Percentiles rank a stretch among this genome's conserved stretches.
These are phyloP conservation scores for Mobula birostris DNA, from an alignment of 2,113 vertebrate genomes.

Conservation along the genomic window DNA sequence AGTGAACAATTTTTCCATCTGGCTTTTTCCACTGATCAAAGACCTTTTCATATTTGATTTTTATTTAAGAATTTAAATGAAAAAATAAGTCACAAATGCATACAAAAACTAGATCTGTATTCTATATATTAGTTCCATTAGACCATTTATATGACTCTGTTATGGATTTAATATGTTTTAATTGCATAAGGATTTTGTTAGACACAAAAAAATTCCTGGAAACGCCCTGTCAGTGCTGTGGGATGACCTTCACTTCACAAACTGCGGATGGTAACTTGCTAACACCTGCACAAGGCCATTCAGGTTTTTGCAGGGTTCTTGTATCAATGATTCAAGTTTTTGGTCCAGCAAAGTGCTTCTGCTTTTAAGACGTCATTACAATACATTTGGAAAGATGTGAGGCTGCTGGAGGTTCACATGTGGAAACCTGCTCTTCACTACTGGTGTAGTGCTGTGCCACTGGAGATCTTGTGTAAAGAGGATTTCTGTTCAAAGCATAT, in stretches of 20 bases:
- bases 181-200: neutral
- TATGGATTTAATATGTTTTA: neutral
- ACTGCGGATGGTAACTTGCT: neutral
- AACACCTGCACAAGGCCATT: neutral
- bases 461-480: neutral
- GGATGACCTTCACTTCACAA: neutral
- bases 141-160: too few species aligned
- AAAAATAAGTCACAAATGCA: neutral
- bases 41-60: neutral
- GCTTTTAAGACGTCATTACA: too few species aligned
- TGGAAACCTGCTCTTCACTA: neutral
- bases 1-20: conserved; percentile 4
- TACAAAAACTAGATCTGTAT: neutral
- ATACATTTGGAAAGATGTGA: too few species aligned
- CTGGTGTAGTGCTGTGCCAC: neutral
- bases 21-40: conserved; percentile 29
- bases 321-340: too few species aligned
- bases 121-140: neutral
- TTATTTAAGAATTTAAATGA: neutral
- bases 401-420: neutral
- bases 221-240: neutral
- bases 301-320: too few species aligned
- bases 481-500: neutral
- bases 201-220: neutral
- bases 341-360: too few species aligned